Conservation (phyloP, 1,140 invertebrate genomes). For the Leptonema lineaticorne region DNA sequence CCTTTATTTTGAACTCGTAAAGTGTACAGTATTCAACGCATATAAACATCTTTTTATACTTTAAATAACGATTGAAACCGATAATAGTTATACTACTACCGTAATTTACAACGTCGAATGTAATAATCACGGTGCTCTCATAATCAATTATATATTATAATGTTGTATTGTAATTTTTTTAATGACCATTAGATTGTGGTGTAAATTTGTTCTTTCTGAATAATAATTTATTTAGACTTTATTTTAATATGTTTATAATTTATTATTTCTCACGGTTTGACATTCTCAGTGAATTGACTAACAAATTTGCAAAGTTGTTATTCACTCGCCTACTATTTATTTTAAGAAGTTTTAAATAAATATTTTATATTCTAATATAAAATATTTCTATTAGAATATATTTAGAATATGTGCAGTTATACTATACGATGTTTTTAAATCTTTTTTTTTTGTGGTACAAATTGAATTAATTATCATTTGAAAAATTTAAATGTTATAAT, state of each 20-base stretch:
- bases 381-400: too few relatives aligned
- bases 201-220: neutral
- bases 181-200: neutral
- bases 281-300: too few relatives aligned
- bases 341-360: too few relatives aligned
- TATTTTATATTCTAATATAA: too few relatives aligned
- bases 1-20: neutral
- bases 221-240: neutral
- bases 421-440: too few relatives aligned
- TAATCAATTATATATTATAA: neutral
- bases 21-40: neutral
- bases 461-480: too few relatives aligned
- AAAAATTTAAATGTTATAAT: too few relatives aligned
- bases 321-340: too few relatives aligned
- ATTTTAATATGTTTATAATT: neutral
- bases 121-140: neutral
- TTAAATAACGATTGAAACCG: constrained; percentile 12
- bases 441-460: too few relatives aligned
- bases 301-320: too few relatives aligned
- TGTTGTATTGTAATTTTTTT: neutral
- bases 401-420: too few relatives aligned
- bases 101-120: neutral
- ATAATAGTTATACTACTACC: neutral
- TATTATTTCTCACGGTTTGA: neutral
- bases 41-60: neutral